A percentile compares a stretch with the other conserved stretches of the same genome.
phyloP scores from a whole-genome alignment of 2,113 vertebrate species.

The Microcebus jonahi region DNA sequence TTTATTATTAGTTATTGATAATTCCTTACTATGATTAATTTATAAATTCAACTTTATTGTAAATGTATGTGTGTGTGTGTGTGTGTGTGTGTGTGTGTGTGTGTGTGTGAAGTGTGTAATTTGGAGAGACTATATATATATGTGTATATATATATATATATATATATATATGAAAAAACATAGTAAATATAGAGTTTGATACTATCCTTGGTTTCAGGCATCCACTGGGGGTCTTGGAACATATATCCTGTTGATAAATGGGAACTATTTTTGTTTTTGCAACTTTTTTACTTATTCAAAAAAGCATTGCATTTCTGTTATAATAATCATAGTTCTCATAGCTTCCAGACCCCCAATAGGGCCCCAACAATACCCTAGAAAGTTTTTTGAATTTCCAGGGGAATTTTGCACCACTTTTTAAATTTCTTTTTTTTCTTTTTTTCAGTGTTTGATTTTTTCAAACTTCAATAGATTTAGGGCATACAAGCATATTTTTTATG shows the following conservation, averaged over 20 bases:
- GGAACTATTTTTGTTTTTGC: not conserved
- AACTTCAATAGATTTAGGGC: no score
- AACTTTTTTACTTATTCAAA: not conserved
- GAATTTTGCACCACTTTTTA: not conserved
- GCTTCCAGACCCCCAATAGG: not conserved
- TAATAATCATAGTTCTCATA: not conserved
- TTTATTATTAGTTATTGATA: not conserved
- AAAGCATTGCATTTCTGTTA: slow-evolving; percentile 6
- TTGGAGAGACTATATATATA: no score
- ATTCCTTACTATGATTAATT: not conserved
- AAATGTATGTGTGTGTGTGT: not conserved
- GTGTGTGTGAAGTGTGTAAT: no score
- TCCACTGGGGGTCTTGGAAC: not conserved
- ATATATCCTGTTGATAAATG: not conserved
- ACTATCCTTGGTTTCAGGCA: not conserved
- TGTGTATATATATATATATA: no score
- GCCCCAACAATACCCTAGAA: not conserved
- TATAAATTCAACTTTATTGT: not conserved
- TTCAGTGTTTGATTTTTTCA: no score
- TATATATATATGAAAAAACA: not conserved
- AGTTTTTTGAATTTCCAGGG: not conserved
- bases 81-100: no score
- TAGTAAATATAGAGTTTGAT: not conserved
- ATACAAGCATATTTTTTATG: no score
- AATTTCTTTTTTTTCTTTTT: not conserved